Evolutionary conservation across 2,888 invertebrate species (phyloP), one percentile per base, ranked within the genome.

Genomic region (Lamproptera curius): DNA sequence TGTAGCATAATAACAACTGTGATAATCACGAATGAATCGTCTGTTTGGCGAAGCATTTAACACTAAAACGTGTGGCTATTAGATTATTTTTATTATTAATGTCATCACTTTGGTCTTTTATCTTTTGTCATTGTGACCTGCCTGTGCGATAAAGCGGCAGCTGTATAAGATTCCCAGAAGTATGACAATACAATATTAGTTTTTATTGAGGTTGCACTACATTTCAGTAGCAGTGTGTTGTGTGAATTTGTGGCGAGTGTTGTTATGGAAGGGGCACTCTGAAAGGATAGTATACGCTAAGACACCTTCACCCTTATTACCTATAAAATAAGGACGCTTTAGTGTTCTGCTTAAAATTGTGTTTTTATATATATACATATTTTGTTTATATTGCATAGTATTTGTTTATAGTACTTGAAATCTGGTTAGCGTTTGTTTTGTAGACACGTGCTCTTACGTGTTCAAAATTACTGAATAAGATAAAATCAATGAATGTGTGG

Each of bases 301-400:
- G 64, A 64, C 73, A 73, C 76, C 75, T 77, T 78, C 72, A 74
- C 65, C 70, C 76, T 74, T 73, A 72, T 83, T 69, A 82, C 82
- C 83, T 70, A 82, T 63, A 78, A 78, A 62, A 78, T 79, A 62
- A 61, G 57, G 50, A 57, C 71, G 60, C 58, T 63, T 56, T 57
- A 62, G 45, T 46, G 50, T 50, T 47, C 55, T 57, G 58, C 56
- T 61, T 56, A 55, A 53, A 56, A 56, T 39, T 58, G 55, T 46
- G 56, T 50, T 51, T 41, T 43, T 52, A 50, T 49, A 56, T 61
- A 60, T 54, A 31, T n/a, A 20, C 20, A 20, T n/a, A 20, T 20
- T 5, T 20, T 20, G 20, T 6, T 20, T 20, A 20, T 20, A 6
- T 20, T 20, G 6, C 20, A 3, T n/a, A 3, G 20, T 20, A 5